Evolutionary conservation across 2,888 invertebrate species (phyloP).

Genomic region (Thera britannica): DNA sequence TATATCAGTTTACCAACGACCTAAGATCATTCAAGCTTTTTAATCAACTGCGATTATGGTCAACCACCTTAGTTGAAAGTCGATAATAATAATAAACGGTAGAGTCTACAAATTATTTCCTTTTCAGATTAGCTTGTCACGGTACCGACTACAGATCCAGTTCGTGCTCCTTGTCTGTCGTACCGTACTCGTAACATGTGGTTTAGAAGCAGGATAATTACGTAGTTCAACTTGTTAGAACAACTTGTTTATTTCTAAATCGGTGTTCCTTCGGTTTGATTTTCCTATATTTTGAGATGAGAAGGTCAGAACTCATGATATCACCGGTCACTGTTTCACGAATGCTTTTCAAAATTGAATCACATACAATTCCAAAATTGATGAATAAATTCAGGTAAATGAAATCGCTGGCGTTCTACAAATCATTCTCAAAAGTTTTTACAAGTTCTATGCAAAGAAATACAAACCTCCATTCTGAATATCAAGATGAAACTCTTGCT

Average conservation of each 20-base stretch:
- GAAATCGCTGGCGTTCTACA: neutral
- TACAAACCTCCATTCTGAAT: constrained; percentile 88
- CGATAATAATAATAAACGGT: too few species aligned
- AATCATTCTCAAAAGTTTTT: neutral
- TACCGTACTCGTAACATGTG: too few species aligned
- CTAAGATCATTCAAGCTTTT: too few species aligned
- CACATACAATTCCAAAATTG: neutral
- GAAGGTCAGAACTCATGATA: constrained; percentile 15
- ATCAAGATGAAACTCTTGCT: constrained; percentile 87
- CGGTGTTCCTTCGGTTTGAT: neutral
- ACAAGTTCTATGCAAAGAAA: neutral
- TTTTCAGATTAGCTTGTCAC: constrained; percentile 19
- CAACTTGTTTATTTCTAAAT: constrained; percentile 12
- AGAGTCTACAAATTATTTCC: constrained; percentile 13
- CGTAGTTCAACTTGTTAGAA: constrained; percentile 12
- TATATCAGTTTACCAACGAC: too few species aligned
- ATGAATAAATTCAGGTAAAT: neutral
- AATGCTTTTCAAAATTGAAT: neutral
- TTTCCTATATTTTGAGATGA: neutral
- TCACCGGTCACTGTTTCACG: neutral
- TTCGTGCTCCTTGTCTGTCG: constrained; percentile 16
- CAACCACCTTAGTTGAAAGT: too few species aligned
- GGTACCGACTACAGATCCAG: constrained; percentile 3
- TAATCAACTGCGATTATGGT: too few species aligned
- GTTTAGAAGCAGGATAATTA: constrained; percentile 26